These are phyloP conservation scores for Hycleus phaleratus DNA, from an alignment of 1,140 invertebrate species.

Conservation along the genomic window DNA sequence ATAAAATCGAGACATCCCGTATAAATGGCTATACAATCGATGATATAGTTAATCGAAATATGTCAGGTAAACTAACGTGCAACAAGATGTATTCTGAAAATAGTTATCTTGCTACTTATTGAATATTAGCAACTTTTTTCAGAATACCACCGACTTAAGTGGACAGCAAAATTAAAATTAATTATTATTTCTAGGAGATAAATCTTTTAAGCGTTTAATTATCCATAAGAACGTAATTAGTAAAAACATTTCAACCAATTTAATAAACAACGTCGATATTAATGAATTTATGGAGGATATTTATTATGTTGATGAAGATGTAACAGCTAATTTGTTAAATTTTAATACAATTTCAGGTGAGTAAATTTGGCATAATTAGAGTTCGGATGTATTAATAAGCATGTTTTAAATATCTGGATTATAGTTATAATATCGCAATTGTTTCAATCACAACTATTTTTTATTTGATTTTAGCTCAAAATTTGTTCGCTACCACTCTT, in stretches of 20 bases:
- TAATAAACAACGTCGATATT: conserved; percentile 23
- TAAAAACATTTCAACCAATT: conserved; percentile 11
- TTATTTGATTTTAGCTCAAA: conserved; percentile 22
- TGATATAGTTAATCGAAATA: conserved; percentile 12
- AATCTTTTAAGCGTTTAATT: conserved; percentile 8
- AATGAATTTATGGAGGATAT: conserved; percentile 11
- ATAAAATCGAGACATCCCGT: conserved; percentile 17
- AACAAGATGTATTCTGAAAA: not conserved
- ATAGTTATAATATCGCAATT: too few relatives aligned
- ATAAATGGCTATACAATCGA: conserved; percentile 10
- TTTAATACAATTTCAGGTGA: conserved; percentile 28
- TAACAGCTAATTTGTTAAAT: conserved; percentile 21
- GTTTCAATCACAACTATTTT: too few relatives aligned
- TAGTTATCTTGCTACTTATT: too few relatives aligned
- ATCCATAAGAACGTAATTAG: conserved; percentile 22
- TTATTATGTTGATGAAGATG: conserved; percentile 22
- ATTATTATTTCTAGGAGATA: conserved; percentile 5
- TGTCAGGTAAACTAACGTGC: conserved; percentile 1
- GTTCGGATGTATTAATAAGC: not conserved
- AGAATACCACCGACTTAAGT: too few relatives aligned
- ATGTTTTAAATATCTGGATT: too few relatives aligned
- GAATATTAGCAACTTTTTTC: too few relatives aligned
- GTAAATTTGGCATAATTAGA: not conserved
- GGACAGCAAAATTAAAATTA: too few relatives aligned
- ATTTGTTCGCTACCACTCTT: conserved; percentile 20